Base-by-base conservation (phyloP, 2,888 invertebrate genomes). In the Agrotis exclamationis region DNA sequence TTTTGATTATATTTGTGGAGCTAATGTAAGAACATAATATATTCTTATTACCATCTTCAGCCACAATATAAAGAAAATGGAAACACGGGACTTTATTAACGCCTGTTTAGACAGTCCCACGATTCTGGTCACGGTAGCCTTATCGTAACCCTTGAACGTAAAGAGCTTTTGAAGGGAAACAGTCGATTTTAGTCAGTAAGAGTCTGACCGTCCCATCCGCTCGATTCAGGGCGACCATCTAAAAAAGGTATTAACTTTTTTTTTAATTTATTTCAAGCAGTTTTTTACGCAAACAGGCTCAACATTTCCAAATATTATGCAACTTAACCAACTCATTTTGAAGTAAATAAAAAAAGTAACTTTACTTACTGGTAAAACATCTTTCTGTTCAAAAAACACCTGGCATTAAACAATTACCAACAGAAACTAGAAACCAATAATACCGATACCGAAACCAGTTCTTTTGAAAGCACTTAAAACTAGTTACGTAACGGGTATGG, bases 401-500 rank as follows among this genome's bases (percentile, higher is more conserved):
- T 70, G 81, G 77, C 6, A 2, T 14, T 48, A 48, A 56, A 20
- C 33, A 6, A 56, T 14, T 33, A 56, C 56, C n/a, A 33, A 67
- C 18, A 16, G 20, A 63, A 53, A 56, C 47, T 48, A 33, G 50
- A 74, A 63, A 44, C 64, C 82, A 58, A 82, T 79, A 79, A 80
- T 63, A 68, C 63, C 69, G 22, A 82, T 83, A 80, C 47, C 14
- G 3, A 64, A 79, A 81, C 82, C 63, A 63, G 74, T 79, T 82
- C 57, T 63, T 68, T 79, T 67, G 44, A 80, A 74, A 72, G 72
- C 64, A 78, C 82, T 74, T 73, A 47, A 80, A 80, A 82, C 82
- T 78, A 48, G 81, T 74, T 68, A 80, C 60, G 65, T 16, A 84
- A 82, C 78, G 66, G 76, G 75, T 75, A 82, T 75, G 66, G 76